A percentile compares a stretch with the other conserved stretches of the same genome.
Conservation (phyloP, 2,888 invertebrate genomes). For the Phaedon cochleariae region DNA sequence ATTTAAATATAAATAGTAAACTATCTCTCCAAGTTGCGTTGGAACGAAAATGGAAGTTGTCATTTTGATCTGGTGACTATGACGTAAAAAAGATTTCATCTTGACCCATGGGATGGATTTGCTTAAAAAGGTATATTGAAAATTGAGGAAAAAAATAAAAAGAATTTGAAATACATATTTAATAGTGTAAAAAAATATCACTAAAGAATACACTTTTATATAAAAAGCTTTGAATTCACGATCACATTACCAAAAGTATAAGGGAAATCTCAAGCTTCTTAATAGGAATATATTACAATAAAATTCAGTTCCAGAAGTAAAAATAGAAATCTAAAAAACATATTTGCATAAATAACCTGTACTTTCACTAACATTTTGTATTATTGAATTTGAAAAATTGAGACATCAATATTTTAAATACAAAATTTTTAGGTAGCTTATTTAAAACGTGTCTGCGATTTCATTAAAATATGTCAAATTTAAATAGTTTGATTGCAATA, state of each 20-base stretch:
- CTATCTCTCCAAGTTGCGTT: too few species aligned
- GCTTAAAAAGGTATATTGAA: too few species aligned
- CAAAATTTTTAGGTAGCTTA: slow-evolving; percentile 47
- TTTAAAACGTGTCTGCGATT: slow-evolving; percentile 45
- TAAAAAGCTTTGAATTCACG: slow-evolving; percentile 61
- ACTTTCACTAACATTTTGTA: slow-evolving; percentile 49
- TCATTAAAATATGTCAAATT: slow-evolving; percentile 43
- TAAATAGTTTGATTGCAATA: slow-evolving; percentile 42
- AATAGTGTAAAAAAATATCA: slow-evolving; percentile 63
- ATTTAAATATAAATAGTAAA: too few species aligned
- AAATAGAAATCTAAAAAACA: slow-evolving; percentile 43
- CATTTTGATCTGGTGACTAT: too few species aligned
- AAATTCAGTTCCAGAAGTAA: slow-evolving; percentile 45
- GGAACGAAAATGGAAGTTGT: too few species aligned
- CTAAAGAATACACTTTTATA: slow-evolving; percentile 62
- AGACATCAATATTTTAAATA: slow-evolving; percentile 55
- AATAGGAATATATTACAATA: slow-evolving; percentile 47
- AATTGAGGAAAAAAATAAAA: too few species aligned
- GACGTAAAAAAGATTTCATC: too few species aligned
- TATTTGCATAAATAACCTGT: slow-evolving; percentile 46
- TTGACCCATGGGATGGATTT: too few species aligned
- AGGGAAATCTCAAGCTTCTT: slow-evolving; percentile 51
- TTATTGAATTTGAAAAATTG: slow-evolving; percentile 52
- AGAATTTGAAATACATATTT: slow-evolving; percentile 58
- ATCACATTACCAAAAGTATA: slow-evolving; percentile 60